Base-by-base conservation (phyloP, 2,888 invertebrate genomes). In the Harpalus rufipes region DNA sequence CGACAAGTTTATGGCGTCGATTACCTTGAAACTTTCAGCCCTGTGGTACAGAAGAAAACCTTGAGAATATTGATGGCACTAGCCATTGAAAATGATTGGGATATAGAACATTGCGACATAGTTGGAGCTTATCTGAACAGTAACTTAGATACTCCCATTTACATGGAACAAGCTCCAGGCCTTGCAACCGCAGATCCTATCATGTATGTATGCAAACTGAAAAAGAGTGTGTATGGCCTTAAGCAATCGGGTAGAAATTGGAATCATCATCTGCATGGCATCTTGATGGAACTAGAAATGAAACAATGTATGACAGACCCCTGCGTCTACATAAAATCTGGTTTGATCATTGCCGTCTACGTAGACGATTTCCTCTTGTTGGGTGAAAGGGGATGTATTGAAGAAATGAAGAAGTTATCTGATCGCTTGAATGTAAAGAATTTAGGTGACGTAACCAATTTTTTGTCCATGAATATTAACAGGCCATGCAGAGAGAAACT, bases 111-210 rank as follows among this genome's bases (percentile, higher is more conserved):
- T 58, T 58, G 58, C n/a, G n/a, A n/a, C n/a, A n/a, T n/a, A n/a
- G n/a, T n/a, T n/a, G n/a, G n/a, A n/a, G n/a, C n/a, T n/a, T n/a
- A n/a, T n/a, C n/a, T n/a, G n/a, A n/a, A n/a, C n/a, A n/a, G n/a
- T n/a, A n/a, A n/a, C n/a, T n/a, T 58, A 12, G 58, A 58, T 58
- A 58, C 12, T 4, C 58, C 58, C 58, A 58, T 58, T 58, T 58
- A 58, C 58, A 58, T 58, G 58, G 58, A 58, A 58, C 58, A 58
- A 58, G 58, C 58, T 58, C 58, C 58, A 58, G 58, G 58, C 10
- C 12, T 58, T 58, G 58, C 58, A n/a, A n/a, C 58, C 6, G 6
- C 12, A 58, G 58, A 58, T 12, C 58, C 58, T 58, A 12, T 58
- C 12, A 58, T 7, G 58, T 58, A 58, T 14, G 58, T 58, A 58